Base-by-base conservation (phyloP, 2,888 invertebrate genomes). In the Polydesmus complanatus region DNA sequence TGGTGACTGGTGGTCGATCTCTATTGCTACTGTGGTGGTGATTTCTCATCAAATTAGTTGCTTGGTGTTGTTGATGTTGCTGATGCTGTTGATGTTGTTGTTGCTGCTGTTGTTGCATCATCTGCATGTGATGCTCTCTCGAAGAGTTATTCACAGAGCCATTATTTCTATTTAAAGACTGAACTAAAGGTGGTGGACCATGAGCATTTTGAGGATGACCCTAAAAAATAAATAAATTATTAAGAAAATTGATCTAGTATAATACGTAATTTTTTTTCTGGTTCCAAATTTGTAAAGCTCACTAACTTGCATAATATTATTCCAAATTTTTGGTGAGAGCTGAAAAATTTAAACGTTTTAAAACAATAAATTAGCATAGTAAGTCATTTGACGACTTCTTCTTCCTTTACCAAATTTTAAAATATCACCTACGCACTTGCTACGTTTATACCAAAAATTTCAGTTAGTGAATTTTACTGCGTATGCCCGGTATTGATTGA, bases 61-160 rank as follows among this genome's bases (percentile, higher is more conserved):
- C 50, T 51, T 54, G 23, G n/a, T n/a, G n/a, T 47, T 65, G 59
- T 59, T 62, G 63, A 56, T 56, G 50, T 54, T 48, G 56, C n/a
- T 63, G 52, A 27, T 27, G 54, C 49, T 63, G 62, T 58, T 57
- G 55, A 54, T 50, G 56, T 49, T 55, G 62, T 60, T 25, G 60
- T 52, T 37, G 37, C 5, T 37, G 37, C 5, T 37, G 37, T 65
- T 77, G 77, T 62, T 77, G 78, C 3, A 77, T 74, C 72, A 78
- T 73, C 22, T n/a, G n/a, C n/a, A n/a, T n/a, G n/a, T n/a, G n/a
- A 77, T 54, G 52, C 62, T 67, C 22, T 65, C 59, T 11, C 64
- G 61, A 18, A 62, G 58, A 27, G 65, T 58, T 14, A 37, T 37
- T 37, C 14, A 14, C 5, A 14, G 37, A 8, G n/a, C n/a, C n/a